phyloP scores from a whole-genome alignment of 2,113 vertebrate genomes.

The Rhizomys pruinosus region DNA sequence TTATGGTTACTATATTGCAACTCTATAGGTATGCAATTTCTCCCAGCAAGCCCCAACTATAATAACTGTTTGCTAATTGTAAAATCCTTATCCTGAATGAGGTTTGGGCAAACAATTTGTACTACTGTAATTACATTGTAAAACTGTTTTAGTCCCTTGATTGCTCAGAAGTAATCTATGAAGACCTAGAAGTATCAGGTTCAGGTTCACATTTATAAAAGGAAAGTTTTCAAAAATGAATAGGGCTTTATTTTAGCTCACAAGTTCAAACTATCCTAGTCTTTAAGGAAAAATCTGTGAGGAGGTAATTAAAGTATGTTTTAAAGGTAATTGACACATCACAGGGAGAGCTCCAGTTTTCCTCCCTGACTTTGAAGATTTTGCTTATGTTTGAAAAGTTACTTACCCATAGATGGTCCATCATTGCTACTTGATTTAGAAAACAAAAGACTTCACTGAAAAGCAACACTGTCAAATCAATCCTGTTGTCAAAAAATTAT shows the following conservation, averaged over 20 bases:
- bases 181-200: constrained; percentile 71
- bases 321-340: background rate
- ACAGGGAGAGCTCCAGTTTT: background rate
- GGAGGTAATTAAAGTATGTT: constrained; percentile 17
- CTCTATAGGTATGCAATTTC: constrained; percentile 73
- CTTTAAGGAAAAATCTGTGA: constrained; percentile 27
- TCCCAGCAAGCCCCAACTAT: constrained; percentile 80
- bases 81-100: constrained; percentile 88
- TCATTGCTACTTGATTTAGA: constrained; percentile 64
- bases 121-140: constrained; percentile 86
- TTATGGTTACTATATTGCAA: constrained; percentile 85
- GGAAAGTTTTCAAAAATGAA: constrained; percentile 61
- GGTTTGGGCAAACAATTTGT: constrained; percentile 88
- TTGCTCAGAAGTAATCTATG: constrained; percentile 78
- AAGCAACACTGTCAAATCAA: constrained; percentile 46
- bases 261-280: background rate
- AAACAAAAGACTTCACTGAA: constrained; percentile 63
- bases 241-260: constrained; percentile 29
- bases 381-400: constrained; percentile 17
- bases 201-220: constrained; percentile 12
- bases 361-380: constrained; percentile 35
- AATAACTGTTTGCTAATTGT: constrained; percentile 89
- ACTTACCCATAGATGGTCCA: constrained; percentile 77
- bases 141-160: constrained; percentile 81
- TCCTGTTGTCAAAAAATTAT: background rate